Percentiles rank a stretch among this genome's conserved stretches.
Evolutionary conservation across 2,888 invertebrate species (phyloP).

Genomic region (Papilio demoleus): DNA sequence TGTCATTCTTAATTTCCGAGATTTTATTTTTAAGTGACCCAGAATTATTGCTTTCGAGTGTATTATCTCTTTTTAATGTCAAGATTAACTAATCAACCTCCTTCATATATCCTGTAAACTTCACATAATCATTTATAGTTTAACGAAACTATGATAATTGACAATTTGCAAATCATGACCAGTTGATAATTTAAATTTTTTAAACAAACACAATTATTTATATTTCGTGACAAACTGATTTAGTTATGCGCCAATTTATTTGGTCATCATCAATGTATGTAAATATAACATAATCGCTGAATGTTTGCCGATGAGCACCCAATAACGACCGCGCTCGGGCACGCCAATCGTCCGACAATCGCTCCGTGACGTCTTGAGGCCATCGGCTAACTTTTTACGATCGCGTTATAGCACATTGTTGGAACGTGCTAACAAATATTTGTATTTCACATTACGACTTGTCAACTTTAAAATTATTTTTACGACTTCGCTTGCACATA

Average conservation of each 20-base stretch:
- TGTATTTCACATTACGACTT: constrained; percentile 1
- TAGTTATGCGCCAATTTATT: constrained; percentile 21
- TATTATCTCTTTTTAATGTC: no score
- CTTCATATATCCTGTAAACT: neutral
- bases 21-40: no score
- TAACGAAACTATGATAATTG: neutral
- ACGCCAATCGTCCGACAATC: no score
- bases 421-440: constrained; percentile 11
- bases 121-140: neutral
- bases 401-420: no score
- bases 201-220: constrained; percentile 15
- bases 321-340: no score
- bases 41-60: no score
- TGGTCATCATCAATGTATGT: constrained; percentile 15
- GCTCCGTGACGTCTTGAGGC: no score
- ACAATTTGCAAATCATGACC: constrained; percentile 1
- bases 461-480: constrained; percentile 2
- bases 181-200: constrained; percentile 22
- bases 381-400: no score
- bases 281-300: no score
- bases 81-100: no score
- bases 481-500: neutral
- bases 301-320: no score
- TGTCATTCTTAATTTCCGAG: no score
- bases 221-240: constrained; percentile 30